These are phyloP conservation scores for Diaphora mendica DNA, from an alignment of 2,888 invertebrate species.

Conservation along the genomic window DNA sequence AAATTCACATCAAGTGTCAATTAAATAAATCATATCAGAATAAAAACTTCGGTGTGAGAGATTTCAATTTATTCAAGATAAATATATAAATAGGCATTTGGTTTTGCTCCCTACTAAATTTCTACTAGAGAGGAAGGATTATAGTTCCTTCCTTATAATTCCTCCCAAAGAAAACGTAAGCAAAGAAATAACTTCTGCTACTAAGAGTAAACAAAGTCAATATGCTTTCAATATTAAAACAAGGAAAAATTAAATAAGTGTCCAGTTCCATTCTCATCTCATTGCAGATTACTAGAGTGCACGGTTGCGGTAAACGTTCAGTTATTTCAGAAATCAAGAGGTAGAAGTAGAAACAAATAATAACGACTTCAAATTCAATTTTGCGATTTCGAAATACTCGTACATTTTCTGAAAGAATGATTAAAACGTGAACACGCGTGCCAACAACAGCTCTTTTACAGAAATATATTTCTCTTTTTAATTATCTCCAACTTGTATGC, in stretches of 20 bases:
- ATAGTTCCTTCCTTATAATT: no score
- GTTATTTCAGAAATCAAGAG: not conserved
- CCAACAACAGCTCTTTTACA: conserved; percentile 28
- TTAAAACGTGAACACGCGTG: conserved; percentile 27
- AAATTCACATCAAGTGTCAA: not conserved
- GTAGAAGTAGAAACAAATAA: not conserved
- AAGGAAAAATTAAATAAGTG: not conserved
- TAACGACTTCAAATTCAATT: conserved; percentile 11
- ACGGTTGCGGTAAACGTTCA: not conserved
- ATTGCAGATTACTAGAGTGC: not conserved
- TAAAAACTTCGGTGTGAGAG: no score
- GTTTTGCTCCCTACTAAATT: no score
- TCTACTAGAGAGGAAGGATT: no score
- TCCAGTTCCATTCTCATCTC: not conserved
- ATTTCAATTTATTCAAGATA: no score
- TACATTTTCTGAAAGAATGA: conserved; percentile 14
- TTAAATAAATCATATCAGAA: not conserved
- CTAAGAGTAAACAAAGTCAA: not conserved
- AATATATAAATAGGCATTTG: no score
- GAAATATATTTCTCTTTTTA: conserved; percentile 61
- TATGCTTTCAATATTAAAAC: not conserved
- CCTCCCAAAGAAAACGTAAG: not conserved
- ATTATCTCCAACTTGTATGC: conserved; percentile 60
- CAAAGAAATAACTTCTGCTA: not conserved
- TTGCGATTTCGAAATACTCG: not conserved